Percentiles rank a stretch among this genome's conserved stretches.
Conservation (phyloP, 2,888 invertebrate genomes). For the Cataglyphis livida region DNA sequence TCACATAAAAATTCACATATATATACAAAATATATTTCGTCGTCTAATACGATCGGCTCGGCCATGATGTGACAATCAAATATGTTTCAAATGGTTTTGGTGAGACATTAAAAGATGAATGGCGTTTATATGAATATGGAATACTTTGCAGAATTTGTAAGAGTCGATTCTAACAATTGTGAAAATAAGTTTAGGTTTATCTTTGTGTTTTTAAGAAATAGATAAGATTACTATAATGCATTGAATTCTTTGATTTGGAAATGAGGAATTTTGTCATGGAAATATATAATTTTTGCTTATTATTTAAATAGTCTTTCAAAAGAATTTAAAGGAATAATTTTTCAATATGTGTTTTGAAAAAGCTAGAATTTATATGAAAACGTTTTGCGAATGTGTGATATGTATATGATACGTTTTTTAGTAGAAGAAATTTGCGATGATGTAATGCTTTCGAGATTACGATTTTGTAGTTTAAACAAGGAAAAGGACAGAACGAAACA, state of each 20-base stretch:
- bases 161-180: background rate
- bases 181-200: background rate
- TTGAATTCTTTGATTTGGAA: background rate
- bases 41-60: background rate
- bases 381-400: background rate
- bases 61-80: background rate
- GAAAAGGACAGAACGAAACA: background rate
- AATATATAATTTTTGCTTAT: background rate
- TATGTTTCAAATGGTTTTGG: background rate
- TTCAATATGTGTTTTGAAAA: constrained; percentile 10
- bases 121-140: background rate
- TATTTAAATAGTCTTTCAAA: background rate
- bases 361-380: background rate
- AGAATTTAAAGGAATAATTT: background rate
- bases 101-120: background rate
- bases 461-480: constrained; percentile 26
- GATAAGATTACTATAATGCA: background rate
- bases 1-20: constrained; percentile 17
- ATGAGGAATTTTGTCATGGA: background rate
- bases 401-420: background rate
- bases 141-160: constrained; percentile 4
- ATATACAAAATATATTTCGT: constrained; percentile 17
- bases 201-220: background rate
- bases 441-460: background rate
- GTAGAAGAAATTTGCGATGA: constrained; percentile 1